Percentiles rank a stretch among this genome's conserved stretches.
These are phyloP conservation scores for Aphelinus certus DNA, from an alignment of 1,140 invertebrate species.

Conservation along the genomic window DNA sequence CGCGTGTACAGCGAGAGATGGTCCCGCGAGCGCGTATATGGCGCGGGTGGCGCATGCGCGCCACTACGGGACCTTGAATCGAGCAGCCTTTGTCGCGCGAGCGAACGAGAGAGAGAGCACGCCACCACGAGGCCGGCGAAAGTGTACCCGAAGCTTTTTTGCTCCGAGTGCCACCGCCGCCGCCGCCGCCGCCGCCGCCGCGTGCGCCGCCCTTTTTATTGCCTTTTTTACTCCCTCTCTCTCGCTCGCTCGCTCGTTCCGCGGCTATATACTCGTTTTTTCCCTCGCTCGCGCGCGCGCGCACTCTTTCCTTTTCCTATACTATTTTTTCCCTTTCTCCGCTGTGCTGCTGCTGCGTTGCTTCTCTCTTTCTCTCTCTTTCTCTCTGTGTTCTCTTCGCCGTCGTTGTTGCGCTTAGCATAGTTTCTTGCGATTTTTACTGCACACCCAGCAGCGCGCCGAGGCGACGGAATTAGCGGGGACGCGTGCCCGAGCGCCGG, in stretches of 20 bases:
- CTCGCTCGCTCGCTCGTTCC: too few relatives aligned
- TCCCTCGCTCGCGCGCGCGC: conserved; percentile 15
- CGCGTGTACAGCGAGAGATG: too few relatives aligned
- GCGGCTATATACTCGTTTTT: too few relatives aligned
- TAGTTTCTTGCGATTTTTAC: conserved; percentile 55
- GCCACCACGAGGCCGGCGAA: conserved; percentile 65
- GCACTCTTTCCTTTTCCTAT: conserved; percentile 50
- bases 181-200: conserved; percentile 5
- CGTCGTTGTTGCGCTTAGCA: conserved; percentile 16
- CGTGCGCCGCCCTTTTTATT: too few relatives aligned
- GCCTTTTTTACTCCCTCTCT: too few relatives aligned
- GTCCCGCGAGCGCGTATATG: conserved; percentile 36
- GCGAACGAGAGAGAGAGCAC: conserved; percentile 33
- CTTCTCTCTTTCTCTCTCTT: conserved; percentile 20
- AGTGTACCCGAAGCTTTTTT: conserved; percentile 66
- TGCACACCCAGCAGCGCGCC: conserved; percentile 9
- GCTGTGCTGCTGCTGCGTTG: conserved; percentile 15
- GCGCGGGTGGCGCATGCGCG: conserved; percentile 46
- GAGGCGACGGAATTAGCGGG: conserved; percentile 56
- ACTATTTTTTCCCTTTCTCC: conserved; percentile 35
- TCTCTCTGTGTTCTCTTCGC: conserved; percentile 17
- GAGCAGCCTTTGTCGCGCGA: conserved; percentile 64
- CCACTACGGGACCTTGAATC: conserved; percentile 63
- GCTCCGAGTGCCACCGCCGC: conserved; percentile 48
- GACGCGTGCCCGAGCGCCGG: too few relatives aligned